Percentiles rank a stretch among this genome's conserved stretches.
phyloP scores from a whole-genome alignment of 2,888 invertebrate species.

The Drosophila pseudotalamancana region DNA sequence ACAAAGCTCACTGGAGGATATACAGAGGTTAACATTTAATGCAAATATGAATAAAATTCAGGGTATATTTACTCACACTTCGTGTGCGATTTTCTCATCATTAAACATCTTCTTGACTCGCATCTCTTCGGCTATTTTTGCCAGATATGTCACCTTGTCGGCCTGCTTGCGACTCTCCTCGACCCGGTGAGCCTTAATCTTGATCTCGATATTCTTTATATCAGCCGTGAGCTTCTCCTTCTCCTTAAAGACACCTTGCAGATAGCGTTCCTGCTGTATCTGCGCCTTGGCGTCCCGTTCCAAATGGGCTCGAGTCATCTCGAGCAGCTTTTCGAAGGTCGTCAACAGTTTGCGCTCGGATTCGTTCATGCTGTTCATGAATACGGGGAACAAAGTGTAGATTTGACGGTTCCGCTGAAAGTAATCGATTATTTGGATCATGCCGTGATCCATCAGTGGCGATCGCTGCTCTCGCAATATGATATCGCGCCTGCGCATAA shows the following conservation, averaged over 20 bases:
- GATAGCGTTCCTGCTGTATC: slow-evolving; percentile 42
- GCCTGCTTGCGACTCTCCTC: background rate
- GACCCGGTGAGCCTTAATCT: background rate
- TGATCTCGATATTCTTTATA: slow-evolving; percentile 16
- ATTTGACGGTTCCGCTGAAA: slow-evolving; percentile 51
- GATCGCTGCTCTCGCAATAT: slow-evolving; percentile 38
- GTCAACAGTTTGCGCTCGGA: slow-evolving; percentile 41
- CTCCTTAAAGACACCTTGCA: slow-evolving; percentile 41
- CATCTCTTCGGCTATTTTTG: slow-evolving; percentile 28
- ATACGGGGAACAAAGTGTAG: slow-evolving; percentile 27
- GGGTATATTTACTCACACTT: slow-evolving; percentile 41
- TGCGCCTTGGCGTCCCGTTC: slow-evolving; percentile 31
- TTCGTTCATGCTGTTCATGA: slow-evolving; percentile 8
- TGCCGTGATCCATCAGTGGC: slow-evolving; percentile 53
- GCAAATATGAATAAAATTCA: no score
- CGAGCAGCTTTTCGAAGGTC: slow-evolving; percentile 42
- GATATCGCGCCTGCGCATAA: slow-evolving; percentile 36
- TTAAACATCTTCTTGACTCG: slow-evolving; percentile 1
- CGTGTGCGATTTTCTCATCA: slow-evolving; percentile 31
- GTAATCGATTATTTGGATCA: slow-evolving; percentile 58
- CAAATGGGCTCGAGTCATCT: slow-evolving; percentile 40
- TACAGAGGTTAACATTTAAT: no score
- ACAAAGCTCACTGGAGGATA: slow-evolving; percentile 62
- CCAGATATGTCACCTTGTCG: slow-evolving; percentile 14
- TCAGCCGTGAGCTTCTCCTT: slow-evolving; percentile 19